Percentiles rank a stretch among this genome's conserved stretches.
Evolutionary conservation across 2,113 vertebrate species (phyloP).

Genomic region (Panthera leo): DNA sequence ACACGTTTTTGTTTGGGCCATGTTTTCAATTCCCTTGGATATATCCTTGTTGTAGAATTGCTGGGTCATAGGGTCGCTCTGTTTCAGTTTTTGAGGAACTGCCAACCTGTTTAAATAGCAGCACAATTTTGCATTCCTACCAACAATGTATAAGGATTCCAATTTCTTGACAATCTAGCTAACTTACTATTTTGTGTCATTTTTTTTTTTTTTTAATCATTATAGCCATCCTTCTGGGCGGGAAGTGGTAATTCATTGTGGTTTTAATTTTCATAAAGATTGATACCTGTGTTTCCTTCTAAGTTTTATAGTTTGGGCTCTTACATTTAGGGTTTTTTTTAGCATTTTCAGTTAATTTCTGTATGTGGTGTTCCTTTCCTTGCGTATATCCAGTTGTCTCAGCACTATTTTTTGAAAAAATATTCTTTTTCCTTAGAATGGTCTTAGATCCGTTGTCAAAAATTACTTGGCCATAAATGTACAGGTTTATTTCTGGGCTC

Average conservation of each 20-base stretch:
- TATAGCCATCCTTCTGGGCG: neutral
- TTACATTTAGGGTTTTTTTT: neutral
- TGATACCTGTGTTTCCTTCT: neutral
- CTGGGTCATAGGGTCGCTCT: neutral
- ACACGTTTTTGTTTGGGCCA: neutral
- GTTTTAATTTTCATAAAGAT: constrained; percentile 2
- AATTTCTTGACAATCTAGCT: neutral
- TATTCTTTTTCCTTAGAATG: neutral
- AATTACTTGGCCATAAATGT: neutral
- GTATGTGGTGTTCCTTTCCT: neutral
- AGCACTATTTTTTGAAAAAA: neutral
- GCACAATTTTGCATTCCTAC: neutral
- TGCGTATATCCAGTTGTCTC: neutral
- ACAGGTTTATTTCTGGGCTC: neutral
- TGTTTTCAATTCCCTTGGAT: neutral
- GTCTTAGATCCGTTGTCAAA: neutral
- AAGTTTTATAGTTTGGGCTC: neutral
- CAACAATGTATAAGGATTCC: neutral
- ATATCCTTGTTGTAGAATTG: neutral
- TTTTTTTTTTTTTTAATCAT: neutral
- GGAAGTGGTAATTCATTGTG: neutral
- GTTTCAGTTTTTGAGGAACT: neutral
- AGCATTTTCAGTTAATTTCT: neutral
- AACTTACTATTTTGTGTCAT: neutral
- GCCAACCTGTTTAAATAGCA: neutral